A percentile compares a stretch with the other conserved stretches of the same genome.
Evolutionary conservation across 2,888 invertebrate genomes (phyloP).

Genomic region (Allacma fusca): DNA sequence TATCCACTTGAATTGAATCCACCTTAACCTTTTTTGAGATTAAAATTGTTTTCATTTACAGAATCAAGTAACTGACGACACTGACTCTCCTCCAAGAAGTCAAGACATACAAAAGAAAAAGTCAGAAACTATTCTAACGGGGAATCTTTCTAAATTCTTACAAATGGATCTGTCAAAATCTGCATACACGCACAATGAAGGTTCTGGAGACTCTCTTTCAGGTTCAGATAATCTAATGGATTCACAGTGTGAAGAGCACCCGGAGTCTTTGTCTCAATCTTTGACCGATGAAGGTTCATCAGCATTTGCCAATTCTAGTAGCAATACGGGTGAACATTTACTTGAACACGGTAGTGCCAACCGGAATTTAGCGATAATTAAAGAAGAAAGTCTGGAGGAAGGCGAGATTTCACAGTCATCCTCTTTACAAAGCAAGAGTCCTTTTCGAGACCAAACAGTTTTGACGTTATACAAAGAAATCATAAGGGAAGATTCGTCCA

Average conservation of each 20-base stretch:
- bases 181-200: not conserved
- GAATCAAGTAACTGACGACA: not conserved
- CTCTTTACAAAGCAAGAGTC: too few relatives aligned
- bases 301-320: not conserved
- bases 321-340: not conserved
- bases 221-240: not conserved
- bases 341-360: too few relatives aligned
- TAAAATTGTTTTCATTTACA: too few relatives aligned
- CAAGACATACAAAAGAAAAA: slow-evolving; percentile 15
- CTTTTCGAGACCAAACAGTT: too few relatives aligned
- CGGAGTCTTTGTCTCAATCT: too few relatives aligned
- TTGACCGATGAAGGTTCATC: not conserved
- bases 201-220: not conserved
- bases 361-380: too few relatives aligned
- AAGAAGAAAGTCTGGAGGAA: too few relatives aligned
- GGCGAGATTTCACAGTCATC: too few relatives aligned
- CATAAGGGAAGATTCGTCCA: too few relatives aligned
- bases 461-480: too few relatives aligned
- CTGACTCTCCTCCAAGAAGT: not conserved
- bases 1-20: too few relatives aligned
- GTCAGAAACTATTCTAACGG: slow-evolving; percentile 22
- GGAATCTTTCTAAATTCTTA: slow-evolving; percentile 28
- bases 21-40: too few relatives aligned
- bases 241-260: not conserved
- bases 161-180: slow-evolving; percentile 16